Conservation (phyloP, 1,140 invertebrate genomes). For the Gryllus bimaculatus region DNA sequence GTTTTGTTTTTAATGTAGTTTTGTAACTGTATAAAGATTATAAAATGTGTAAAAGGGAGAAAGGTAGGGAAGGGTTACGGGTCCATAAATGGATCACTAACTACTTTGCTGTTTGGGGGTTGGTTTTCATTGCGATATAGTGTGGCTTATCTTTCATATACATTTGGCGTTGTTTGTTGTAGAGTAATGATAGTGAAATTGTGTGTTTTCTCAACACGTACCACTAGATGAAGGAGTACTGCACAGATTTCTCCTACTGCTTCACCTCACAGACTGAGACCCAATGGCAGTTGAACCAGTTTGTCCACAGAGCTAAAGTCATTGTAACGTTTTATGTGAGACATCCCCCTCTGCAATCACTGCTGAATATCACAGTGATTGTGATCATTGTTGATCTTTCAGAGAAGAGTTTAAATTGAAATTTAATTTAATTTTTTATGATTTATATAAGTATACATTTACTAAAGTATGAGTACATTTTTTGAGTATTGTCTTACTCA, state of each 20-base stretch:
- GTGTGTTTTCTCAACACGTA: neutral
- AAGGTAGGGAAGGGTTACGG: neutral
- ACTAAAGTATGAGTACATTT: too few species aligned
- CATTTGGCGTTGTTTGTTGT: slow-evolving; percentile 4
- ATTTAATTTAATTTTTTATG: too few species aligned
- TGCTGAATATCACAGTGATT: too few species aligned
- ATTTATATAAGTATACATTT: too few species aligned
- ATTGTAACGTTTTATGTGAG: too few species aligned
- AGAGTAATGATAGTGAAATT: neutral
- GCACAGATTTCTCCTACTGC: neutral
- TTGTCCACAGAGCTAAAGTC: neutral
- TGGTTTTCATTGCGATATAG: slow-evolving; percentile 4
- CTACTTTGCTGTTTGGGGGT: neutral
- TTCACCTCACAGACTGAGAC: neutral
- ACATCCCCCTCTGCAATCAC: too few species aligned
- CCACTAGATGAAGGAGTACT: neutral
- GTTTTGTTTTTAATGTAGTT: slow-evolving; percentile 1
- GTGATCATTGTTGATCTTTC: too few species aligned
- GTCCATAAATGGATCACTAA: neutral
- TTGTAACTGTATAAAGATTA: neutral
- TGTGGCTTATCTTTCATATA: neutral
- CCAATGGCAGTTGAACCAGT: neutral
- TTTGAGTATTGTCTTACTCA: too few species aligned
- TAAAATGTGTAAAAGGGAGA: slow-evolving; percentile 1
- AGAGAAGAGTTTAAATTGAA: too few species aligned